These are phyloP conservation scores for Pseudocheirus occidentalis DNA, from an alignment of 2,797 vertebrate species.

Conservation along the genomic window DNA sequence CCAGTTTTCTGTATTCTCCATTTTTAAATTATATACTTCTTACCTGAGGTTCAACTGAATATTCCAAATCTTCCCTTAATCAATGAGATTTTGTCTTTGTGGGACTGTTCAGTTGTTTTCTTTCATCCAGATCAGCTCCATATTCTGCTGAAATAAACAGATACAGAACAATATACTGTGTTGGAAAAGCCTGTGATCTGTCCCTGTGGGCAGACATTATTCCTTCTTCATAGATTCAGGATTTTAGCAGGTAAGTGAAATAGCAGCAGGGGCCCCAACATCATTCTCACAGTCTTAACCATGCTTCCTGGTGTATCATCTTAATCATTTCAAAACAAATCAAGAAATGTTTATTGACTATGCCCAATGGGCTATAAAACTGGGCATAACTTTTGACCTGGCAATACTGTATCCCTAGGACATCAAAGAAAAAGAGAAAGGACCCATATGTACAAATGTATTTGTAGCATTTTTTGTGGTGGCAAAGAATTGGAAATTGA, in stretches of 20 bases:
- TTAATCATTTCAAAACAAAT: not conserved
- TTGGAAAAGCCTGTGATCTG: not conserved
- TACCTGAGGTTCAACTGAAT: not conserved
- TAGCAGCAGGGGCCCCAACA: not conserved
- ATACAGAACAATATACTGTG: rapidly evolving
- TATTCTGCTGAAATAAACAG: not conserved
- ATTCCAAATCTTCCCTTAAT: not conserved
- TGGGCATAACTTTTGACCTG: not conserved
- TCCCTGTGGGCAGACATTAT: not conserved
- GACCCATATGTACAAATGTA: not conserved
- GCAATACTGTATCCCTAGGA: not conserved
- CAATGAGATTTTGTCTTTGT: not conserved
- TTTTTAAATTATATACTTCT: not conserved
- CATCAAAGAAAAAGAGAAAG: not conserved
- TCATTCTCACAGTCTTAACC: not conserved
- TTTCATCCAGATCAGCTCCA: not conserved
- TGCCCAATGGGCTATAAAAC: not conserved
- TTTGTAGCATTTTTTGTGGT: not conserved
- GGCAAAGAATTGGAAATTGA: not conserved
- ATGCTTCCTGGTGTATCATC: not conserved
- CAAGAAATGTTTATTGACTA: not conserved
- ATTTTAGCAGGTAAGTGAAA: not conserved
- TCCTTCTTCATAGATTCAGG: not conserved
- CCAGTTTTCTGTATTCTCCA: not conserved
- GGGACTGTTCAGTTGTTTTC: not conserved